Evolutionary conservation across 1,140 invertebrate species (phyloP), one percentile per base, ranked within the genome.

Genomic region (Hyles euphorbiae): DNA sequence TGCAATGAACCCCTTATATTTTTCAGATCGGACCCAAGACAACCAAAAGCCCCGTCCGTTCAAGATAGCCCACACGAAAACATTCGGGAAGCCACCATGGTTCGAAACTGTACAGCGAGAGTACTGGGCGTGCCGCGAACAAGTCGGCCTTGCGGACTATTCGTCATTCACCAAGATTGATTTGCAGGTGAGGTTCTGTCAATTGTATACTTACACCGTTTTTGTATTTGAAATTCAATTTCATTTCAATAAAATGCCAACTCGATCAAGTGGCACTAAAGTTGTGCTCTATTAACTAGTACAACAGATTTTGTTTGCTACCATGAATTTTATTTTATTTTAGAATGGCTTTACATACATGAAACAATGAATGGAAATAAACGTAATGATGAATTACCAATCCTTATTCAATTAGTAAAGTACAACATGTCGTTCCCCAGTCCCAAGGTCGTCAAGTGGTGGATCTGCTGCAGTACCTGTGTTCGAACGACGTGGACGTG

Each of bases 91-190:
- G 82, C 98, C 98, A 5, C 92, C 91, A 2, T 99, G 98, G 97
- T 99, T 99, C 89, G 94, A 98, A 64, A 90, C 92, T 62, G 96
- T 98, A 4, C 92, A 94, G 53, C 83, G 92, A 9, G 98, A 99
- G 87, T 99, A 99, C 87, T 93, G 94, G 74, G 96, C 97, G 1
- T 99, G 98, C 77, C 91, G 98, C 67, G 98, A 99, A 91, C 92
- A 93, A 32, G 94, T 99, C 58, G 97, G 97, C 43, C 87, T 99
- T 1, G 95, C 98, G 60, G 98, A 99, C 89, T 99, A 99, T 90
- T 99, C 98, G 6, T 99, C 97, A 0, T 99, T 99, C 83, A 97
- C 98, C 2, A 99, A 99, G 90, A 94, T 99, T 67, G 98, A 99
- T 90, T 89, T 99, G 57, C 96, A 94, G 94, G 96, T 97, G 90